Conservation (phyloP, 2,797 vertebrate species). For the Anomalospiza imberbis region DNA sequence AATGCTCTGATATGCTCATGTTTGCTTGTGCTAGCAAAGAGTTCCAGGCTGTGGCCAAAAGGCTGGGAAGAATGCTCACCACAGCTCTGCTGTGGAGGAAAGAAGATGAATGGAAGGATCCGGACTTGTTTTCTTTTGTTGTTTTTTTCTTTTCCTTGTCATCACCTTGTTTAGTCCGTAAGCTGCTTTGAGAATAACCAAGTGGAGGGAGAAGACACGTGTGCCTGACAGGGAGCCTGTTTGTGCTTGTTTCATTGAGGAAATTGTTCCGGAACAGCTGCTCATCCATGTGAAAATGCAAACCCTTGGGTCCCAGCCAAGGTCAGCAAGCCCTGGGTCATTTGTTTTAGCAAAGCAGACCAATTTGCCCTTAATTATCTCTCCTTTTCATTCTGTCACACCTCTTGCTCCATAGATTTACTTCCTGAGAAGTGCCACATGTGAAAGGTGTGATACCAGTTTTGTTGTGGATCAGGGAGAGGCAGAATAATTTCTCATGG, state of each 20-base stretch:
- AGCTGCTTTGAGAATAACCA: constrained; percentile 2
- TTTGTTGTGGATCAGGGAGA: not conserved
- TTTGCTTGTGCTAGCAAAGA: not conserved
- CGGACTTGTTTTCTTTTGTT: not conserved
- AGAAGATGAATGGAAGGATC: not conserved
- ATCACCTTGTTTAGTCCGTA: not conserved
- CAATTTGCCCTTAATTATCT: constrained; percentile 44
- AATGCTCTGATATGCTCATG: fast-evolving
- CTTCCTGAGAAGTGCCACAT: not conserved
- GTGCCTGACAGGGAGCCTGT: constrained; percentile 39
- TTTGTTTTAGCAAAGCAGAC: constrained; percentile 54
- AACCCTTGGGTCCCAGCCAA: constrained; percentile 43
- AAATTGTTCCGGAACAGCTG: constrained; percentile 62
- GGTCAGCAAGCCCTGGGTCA: constrained; percentile 59
- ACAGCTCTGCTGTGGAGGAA: not conserved
- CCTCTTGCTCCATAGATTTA: not conserved
- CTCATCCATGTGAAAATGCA: constrained; percentile 60
- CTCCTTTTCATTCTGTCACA: not conserved
- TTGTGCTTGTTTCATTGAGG: constrained; percentile 46
- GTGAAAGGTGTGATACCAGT: not conserved
- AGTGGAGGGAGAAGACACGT: constrained; percentile 20
- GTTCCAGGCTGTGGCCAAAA: not conserved
- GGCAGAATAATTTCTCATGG: not conserved
- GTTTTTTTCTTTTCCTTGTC: not conserved
- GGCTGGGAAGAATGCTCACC: not conserved